Conservation (phyloP, 2,888 invertebrate species). For the Mythimna impura region DNA sequence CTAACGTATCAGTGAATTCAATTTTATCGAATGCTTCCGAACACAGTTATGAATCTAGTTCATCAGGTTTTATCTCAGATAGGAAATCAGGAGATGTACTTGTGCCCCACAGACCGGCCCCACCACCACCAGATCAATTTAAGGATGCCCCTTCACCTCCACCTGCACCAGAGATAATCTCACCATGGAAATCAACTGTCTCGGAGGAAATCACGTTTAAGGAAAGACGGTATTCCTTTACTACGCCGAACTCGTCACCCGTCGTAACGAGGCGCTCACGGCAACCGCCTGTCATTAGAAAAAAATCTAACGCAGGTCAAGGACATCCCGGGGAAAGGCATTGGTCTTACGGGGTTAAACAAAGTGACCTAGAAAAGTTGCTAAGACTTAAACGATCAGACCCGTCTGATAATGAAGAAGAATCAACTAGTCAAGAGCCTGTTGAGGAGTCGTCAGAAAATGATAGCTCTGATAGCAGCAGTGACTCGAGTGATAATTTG, state of each 20-base stretch:
- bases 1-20: conserved; percentile 88
- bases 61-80: conserved; percentile 88
- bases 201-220: conserved; percentile 69
- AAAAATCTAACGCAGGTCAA: conserved; percentile 82
- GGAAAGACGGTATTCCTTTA: conserved; percentile 81
- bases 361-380: conserved; percentile 86
- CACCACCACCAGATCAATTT: conserved; percentile 84
- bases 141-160: conserved; percentile 76
- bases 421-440: conserved; percentile 57
- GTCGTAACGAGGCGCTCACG: conserved; percentile 80
- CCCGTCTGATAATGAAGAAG: conserved; percentile 84
- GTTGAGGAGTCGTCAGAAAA: conserved; percentile 64
- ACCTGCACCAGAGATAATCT: conserved; percentile 71
- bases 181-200: conserved; percentile 70
- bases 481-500: conserved; percentile 74
- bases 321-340: conserved; percentile 80
- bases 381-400: conserved; percentile 85
- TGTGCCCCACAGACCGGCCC: conserved; percentile 86
- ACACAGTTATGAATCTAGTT: conserved; percentile 86
- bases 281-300: conserved; percentile 86
- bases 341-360: conserved; percentile 88
- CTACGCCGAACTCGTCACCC: conserved; percentile 83
- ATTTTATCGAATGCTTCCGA: conserved; percentile 87
- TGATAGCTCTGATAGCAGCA: conserved; percentile 77
- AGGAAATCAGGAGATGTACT: conserved; percentile 80